Conservation (phyloP, 92 coral and sea anemone species). For the Epizoanthus ramosus region DNA sequence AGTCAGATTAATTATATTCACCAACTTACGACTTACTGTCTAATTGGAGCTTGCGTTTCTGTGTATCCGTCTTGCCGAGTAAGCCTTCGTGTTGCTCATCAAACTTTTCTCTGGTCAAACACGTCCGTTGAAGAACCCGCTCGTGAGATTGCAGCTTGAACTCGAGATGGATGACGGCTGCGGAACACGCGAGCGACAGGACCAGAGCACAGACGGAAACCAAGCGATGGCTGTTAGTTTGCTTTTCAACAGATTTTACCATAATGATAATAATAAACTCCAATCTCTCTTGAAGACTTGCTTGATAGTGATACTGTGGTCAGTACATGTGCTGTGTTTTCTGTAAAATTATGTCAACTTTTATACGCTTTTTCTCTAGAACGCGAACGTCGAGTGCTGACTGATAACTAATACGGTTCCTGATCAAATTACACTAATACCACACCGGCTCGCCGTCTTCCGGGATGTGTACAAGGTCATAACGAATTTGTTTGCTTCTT, state of each 20-base stretch:
- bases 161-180: background rate
- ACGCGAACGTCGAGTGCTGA: too few species aligned
- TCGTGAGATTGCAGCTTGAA: background rate
- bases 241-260: background rate
- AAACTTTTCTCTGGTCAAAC: background rate
- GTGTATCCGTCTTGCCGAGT: background rate
- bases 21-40: background rate
- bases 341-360: too few species aligned
- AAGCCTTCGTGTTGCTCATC: background rate
- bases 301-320: background rate
- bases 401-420: background rate
- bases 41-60: background rate
- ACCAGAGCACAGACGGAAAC: background rate
- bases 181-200: background rate
- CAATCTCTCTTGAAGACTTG: background rate
- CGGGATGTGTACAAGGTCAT: too few species aligned
- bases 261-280: background rate
- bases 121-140: background rate
- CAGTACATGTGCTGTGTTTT: too few species aligned
- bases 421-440: background rate
- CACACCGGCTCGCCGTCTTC: too few species aligned
- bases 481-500: too few species aligned
- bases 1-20: too few species aligned
- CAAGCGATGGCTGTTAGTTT: background rate
- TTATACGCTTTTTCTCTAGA: too few species aligned